Evolutionary conservation across 2,888 invertebrate species (phyloP), one percentile per base, ranked within the genome.

Genomic region (Allygus modestus): DNA sequence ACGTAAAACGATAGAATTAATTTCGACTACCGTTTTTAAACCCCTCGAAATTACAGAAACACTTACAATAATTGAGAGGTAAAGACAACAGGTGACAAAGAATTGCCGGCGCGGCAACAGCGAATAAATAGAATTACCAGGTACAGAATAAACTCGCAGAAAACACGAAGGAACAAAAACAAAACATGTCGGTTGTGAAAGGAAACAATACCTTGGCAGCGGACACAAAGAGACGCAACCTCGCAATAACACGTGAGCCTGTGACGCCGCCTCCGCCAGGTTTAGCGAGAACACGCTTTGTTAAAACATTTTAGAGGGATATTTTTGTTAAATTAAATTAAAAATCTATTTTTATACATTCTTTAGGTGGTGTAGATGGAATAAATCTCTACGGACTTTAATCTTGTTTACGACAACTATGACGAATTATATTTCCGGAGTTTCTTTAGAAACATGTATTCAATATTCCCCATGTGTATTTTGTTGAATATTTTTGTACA

Each of bases 121-220:
- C 1, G 46, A 11, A 46, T 46, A 46, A 46, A 46, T 15, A 46
- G 17, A 46, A 46, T 46, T 46, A 46, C 1, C 46, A 46, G 46
- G 1, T 17, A 23, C 23, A 23, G 54, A 54, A 23, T 54, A 54
- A 23, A 23, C 54, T 23, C 23, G 11, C 9, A 23, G 54, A 54
- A 54, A 54, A 54, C 54, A 54, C 54, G 54, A 23, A 54, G 54
- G 54, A 54, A 54, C 54, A 54, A 54, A 54, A 54, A 54, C 54
- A 54, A 54, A 54, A 54, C 54, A 54, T 54, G 54, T 54, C 15
- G 54, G 54, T 23, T 54, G 54, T 54, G 54, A 54, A 15, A 54
- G 54, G 54, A 54, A 54, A 54, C 54, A 54, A 54, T 54, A 54
- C 20, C 4, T 1, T 11, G 54, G 23, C 20, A 46, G 46, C 17